Percentiles rank a stretch among this genome's conserved stretches.
Evolutionary conservation across 2,888 invertebrate species (phyloP).

Genomic region (Anoplius nigerrimus): DNA sequence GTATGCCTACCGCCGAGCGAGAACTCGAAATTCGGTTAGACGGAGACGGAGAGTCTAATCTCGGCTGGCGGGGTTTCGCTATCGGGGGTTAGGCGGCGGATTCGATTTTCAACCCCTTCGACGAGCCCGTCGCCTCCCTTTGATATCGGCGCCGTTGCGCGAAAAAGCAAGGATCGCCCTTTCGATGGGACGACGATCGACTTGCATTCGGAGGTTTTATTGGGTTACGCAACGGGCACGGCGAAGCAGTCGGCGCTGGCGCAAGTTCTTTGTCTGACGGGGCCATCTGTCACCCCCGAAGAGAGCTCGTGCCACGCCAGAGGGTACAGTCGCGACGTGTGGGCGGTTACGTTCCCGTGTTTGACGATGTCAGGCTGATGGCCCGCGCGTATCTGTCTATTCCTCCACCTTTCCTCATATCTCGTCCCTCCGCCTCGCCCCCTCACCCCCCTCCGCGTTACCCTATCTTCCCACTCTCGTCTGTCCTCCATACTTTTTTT

Average conservation of each 20-base stretch:
- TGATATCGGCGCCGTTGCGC: conserved; percentile 11
- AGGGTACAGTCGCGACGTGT: conserved; percentile 15
- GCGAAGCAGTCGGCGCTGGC: conserved; percentile 50
- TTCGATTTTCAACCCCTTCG: conserved; percentile 68
- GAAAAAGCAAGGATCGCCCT: background rate
- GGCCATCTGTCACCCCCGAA: conserved; percentile 65
- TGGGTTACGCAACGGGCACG: conserved; percentile 63
- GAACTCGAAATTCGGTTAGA: too few relatives aligned
- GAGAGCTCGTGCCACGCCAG: conserved; percentile 27
- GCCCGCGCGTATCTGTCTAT: conserved; percentile 33
- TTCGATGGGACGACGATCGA: conserved; percentile 45
- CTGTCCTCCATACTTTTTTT: too few relatives aligned
- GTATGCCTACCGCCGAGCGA: too few relatives aligned
- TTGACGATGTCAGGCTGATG: conserved; percentile 23
- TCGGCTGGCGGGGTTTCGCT: conserved; percentile 31
- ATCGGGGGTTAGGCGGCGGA: conserved; percentile 43
- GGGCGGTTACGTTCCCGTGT: conserved; percentile 29
- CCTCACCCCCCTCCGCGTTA: too few relatives aligned
- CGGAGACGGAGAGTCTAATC: background rate
- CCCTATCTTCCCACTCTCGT: too few relatives aligned
- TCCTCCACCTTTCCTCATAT: conserved; percentile 13
- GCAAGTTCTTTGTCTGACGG: conserved; percentile 64
- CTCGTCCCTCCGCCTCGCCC: background rate
- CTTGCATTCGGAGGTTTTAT: conserved; percentile 63
- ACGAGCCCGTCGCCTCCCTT: conserved; percentile 25